Evolutionary conservation across 2,888 invertebrate species (phyloP).

Genomic region (Doris montereyensis): DNA sequence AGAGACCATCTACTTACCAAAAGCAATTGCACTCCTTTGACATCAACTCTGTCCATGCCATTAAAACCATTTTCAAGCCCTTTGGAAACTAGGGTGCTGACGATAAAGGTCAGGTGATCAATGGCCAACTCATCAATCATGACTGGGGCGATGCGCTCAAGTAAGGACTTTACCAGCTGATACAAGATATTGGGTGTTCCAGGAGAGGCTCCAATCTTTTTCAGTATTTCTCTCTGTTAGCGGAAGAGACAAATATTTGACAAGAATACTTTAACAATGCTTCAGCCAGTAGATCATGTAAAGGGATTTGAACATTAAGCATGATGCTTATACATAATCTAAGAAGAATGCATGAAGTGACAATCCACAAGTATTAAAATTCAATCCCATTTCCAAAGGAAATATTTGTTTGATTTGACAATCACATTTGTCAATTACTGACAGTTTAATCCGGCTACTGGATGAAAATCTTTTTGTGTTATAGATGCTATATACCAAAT

Average conservation of each 20-base stretch:
- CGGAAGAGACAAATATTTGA: neutral
- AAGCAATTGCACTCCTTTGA: slow-evolving; percentile 89
- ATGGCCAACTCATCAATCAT: slow-evolving; percentile 95
- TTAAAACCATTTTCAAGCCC: slow-evolving; percentile 56
- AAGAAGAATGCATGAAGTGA: neutral
- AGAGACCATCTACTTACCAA: too few species aligned
- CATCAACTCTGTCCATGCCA: slow-evolving; percentile 78
- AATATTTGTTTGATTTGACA: too few species aligned
- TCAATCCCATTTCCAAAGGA: neutral
- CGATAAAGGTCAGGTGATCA: slow-evolving; percentile 76
- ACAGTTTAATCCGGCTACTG: too few species aligned
- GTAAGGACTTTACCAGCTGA: slow-evolving; percentile 93
- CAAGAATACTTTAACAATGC: neutral
- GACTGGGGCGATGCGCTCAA: slow-evolving; percentile 95
- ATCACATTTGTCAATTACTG: too few species aligned
- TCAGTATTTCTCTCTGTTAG: slow-evolving; percentile 84
- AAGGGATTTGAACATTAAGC: neutral
- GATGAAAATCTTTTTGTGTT: too few species aligned
- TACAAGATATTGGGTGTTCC: slow-evolving; percentile 97
- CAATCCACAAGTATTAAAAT: neutral
- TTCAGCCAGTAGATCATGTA: neutral
- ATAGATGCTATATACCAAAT: too few species aligned
- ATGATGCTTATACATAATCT: neutral
- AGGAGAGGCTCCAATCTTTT: slow-evolving; percentile 88
- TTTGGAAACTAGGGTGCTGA: slow-evolving; percentile 74